A percentile compares a stretch with the other conserved stretches of the same genome.
phyloP scores from a whole-genome alignment of 2,888 invertebrate species.

The Lissocephala sabroskyi region DNA sequence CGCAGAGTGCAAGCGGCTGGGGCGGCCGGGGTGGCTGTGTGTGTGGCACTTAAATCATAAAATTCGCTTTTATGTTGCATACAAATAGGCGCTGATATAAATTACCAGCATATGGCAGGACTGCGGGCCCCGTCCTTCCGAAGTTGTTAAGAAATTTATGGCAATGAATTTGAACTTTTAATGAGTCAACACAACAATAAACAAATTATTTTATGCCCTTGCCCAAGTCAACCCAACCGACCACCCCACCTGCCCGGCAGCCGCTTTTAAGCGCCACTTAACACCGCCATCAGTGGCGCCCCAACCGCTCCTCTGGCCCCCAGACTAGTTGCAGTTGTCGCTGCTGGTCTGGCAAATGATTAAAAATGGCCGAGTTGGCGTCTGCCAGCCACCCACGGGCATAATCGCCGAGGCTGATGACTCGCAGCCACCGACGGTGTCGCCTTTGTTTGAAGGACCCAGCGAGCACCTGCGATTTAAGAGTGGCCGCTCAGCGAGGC shows the following conservation, averaged over 20 bases:
- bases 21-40: slow-evolving; percentile 14
- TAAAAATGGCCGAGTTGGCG: not conserved
- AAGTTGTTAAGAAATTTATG: slow-evolving; percentile 36
- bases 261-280: not conserved
- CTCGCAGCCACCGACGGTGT: too few species aligned
- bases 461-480: slow-evolving; percentile 18
- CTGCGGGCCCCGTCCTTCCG: slow-evolving; percentile 16
- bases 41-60: slow-evolving; percentile 46
- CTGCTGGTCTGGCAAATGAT: not conserved
- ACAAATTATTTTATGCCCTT: slow-evolving; percentile 55
- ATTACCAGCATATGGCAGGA: slow-evolving; percentile 18
- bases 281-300: too few species aligned
- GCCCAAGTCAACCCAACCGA: slow-evolving; percentile 3
- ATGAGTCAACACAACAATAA: slow-evolving; percentile 47
- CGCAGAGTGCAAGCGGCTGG: slow-evolving; percentile 15
- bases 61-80: slow-evolving; percentile 36
- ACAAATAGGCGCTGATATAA: slow-evolving; percentile 16
- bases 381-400: too few species aligned
- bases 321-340: not conserved
- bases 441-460: too few species aligned
- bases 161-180: slow-evolving; percentile 54
- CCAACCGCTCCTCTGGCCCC: too few species aligned
- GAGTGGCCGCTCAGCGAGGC: slow-evolving; percentile 54
- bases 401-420: too few species aligned
- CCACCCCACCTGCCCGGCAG: not conserved